Conservation (phyloP, 2,797 vertebrate genomes). For the Pyrocephalus nanus region DNA sequence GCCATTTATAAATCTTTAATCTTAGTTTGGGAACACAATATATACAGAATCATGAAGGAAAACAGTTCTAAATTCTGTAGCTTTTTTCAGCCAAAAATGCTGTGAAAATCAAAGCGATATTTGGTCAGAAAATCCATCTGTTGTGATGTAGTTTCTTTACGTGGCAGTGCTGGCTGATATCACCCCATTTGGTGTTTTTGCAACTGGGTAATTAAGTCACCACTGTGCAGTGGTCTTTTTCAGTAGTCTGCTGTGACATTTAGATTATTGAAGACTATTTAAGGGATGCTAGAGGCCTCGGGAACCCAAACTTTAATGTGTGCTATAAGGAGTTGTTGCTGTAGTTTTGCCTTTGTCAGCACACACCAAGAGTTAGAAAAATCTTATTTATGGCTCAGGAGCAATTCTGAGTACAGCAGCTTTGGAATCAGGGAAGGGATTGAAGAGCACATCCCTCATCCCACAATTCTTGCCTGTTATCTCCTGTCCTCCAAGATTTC, state of each 20-base stretch:
- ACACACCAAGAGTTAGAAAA: background rate
- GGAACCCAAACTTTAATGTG: background rate
- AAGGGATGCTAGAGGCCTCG: background rate
- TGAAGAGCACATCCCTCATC: background rate
- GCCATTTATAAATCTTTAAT: background rate
- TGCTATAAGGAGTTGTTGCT: background rate
- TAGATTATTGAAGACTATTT: background rate
- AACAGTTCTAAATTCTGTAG: background rate
- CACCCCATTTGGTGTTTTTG: background rate
- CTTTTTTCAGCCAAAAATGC: fast-evolving
- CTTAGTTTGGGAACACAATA: background rate
- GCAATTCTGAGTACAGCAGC: background rate
- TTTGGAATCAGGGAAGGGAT: background rate
- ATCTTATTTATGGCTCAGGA: background rate
- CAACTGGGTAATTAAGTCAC: background rate
- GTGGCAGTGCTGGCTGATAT: background rate
- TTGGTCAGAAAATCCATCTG: slow-evolving; percentile 32
- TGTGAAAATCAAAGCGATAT: background rate
- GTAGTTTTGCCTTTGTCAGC: background rate
- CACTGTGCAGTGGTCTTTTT: background rate
- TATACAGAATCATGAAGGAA: background rate
- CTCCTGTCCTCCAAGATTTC: background rate
- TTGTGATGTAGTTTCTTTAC: background rate
- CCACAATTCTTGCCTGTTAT: background rate
- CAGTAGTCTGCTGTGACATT: background rate